A percentile compares a stretch with the other conserved stretches of the same genome.
These are phyloP conservation scores for Protophormia terraenovae DNA, from an alignment of 2,888 invertebrate species.

Conservation along the genomic window DNA sequence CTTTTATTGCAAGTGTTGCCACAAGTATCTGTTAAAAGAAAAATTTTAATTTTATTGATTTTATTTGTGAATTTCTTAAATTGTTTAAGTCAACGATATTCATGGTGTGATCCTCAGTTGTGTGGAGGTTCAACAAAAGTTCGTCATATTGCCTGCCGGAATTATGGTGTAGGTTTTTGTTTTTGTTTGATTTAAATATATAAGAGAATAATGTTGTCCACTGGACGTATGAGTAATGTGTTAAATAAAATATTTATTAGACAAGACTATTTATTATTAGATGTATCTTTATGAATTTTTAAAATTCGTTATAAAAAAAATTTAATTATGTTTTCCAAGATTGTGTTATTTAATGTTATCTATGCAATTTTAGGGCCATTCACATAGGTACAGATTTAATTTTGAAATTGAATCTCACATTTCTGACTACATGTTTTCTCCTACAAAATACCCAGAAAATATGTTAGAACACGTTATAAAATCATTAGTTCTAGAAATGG, in stretches of 20 bases:
- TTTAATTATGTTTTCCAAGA: no score
- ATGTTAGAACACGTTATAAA: no score
- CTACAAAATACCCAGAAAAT: no score
- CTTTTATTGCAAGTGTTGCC: neutral
- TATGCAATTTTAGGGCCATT: no score
- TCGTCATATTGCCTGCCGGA: conserved; percentile 77
- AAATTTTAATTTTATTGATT: conserved; percentile 48
- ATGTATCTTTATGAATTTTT: no score
- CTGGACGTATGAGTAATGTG: conserved; percentile 7
- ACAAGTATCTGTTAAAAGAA: neutral
- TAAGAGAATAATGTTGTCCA: neutral
- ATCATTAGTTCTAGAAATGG: no score
- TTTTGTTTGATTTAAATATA: neutral
- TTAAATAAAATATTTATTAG: neutral
- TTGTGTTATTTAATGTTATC: no score
- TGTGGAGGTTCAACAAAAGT: conserved; percentile 71
- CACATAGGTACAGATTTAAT: no score
- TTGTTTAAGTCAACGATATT: conserved; percentile 51
- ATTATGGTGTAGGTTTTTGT: conserved; percentile 75
- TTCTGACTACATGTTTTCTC: no score
- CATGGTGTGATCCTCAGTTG: conserved; percentile 77
- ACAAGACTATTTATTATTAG: no score
- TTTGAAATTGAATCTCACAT: no score
- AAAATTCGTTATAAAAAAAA: no score
- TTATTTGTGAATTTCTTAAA: conserved; percentile 37